Base-by-base conservation (phyloP, 2,113 vertebrate species). In the Zootoca vivipara region DNA sequence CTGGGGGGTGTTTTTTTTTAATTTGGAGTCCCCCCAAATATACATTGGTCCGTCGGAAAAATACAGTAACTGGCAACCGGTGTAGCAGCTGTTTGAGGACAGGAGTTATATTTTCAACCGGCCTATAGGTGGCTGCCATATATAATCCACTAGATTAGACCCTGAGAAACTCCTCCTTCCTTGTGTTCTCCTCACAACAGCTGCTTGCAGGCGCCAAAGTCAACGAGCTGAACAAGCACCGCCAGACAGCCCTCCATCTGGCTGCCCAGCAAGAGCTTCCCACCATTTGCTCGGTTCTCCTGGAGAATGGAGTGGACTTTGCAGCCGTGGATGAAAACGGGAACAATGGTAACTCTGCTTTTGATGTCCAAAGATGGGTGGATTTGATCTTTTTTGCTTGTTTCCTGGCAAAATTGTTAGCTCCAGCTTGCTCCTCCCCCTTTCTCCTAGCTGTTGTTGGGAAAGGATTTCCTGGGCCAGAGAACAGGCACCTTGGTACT, bases 141-240 rank as follows among this genome's bases (percentile, higher is more conserved):
- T 62, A 18, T 20, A 15, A 18, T 20, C 30, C 30, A 13, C 28
- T n/a, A 12, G 13, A 30, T 13, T 13, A 70, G 69, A 30, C 13
- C 7, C n/a, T 74, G 35, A 82, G 26, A 5, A 69, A 35, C 22
- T 33, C 3, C 8, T 8, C 26, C 38, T 7, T 35, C 2, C 22
- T 83, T 83, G 56, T 87, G 88, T 75, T 78, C 16, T 85, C 84
- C 88, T 79, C 88, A 80, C 90, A 64, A 77, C 93, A 99, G 99
- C 97, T 99, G 93, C 97, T 99, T 85, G 99, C 99, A 70, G 99
- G 98, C 85, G 99, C 99, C 95, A 99, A 98, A 95, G 98, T 99
- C 89, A 99, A 99, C 10, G 99, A 99, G 93, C 92, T 99, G 95
- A 99, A 98, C 42, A 99, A 99, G 96, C 99, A 99, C 92, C 97